Base-by-base conservation (phyloP, 1,140 invertebrate genomes). In the Drosophila equinoxialis region DNA sequence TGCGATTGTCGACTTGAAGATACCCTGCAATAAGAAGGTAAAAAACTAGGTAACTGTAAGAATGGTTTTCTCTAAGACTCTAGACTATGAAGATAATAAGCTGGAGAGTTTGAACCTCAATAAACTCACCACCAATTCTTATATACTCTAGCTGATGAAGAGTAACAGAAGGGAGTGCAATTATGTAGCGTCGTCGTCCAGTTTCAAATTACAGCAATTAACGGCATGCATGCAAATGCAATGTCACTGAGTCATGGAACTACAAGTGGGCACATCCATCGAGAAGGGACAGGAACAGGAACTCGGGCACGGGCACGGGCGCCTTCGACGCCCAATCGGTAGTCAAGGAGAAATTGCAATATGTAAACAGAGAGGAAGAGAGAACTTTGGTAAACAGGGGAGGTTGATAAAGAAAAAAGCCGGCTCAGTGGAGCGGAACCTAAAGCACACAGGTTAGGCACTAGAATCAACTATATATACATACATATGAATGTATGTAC, bases 151-250 rank as follows among this genome's bases (percentile, higher is more conserved):
- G 10, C 8, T 1, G 0, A 23, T 11, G 37, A 30, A 37, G 26
- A 55, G 42, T 37, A 59, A 42, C 17, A 6, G n/a, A 64, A 58
- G 74, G 51, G 68, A 71, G 64, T 63, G 54, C 68, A 65, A 74
- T 71, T 79, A 82, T 71, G 70, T 69, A 62, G 39, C 79, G 71
- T 20, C 71, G 39, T 33, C 71, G 84, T 89, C 84, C 84, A 87
- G 83, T 67, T 69, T 63, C 55, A 72, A 84, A 87, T 84, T 78
- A 87, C 84, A 84, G 80, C 84, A 84, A 87, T 87, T 89, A 87
- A 74, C 71, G 62, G 68, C 83, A 79, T 74, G 66, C 79, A 86
- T 85, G 82, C 83, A 86, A 86, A 87, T 87, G 83, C 83, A 89
- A 87, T 89, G 85, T 87, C 85, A 90, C 80, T 84, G 77, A 87